These are phyloP conservation scores for Ophioderma brevispina DNA, from an alignment of 35 echinoderm and acorn worm genomes.

Conservation along the genomic window DNA sequence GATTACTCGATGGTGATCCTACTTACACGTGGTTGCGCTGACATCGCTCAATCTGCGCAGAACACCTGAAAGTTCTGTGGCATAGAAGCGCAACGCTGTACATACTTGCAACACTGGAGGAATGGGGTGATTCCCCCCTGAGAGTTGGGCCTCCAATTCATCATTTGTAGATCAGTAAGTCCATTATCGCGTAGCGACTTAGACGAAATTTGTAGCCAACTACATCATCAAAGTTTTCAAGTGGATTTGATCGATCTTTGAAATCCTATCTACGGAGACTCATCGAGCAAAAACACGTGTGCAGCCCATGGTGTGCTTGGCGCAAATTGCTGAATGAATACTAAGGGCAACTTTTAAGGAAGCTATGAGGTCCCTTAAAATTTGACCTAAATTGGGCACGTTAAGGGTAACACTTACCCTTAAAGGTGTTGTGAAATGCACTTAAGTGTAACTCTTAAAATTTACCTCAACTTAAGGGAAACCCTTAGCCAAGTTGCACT, in stretches of 20 bases:
- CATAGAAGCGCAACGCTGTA: background rate
- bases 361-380: background rate
- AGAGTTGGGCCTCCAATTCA: too few relatives aligned
- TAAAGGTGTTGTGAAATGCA: slow-evolving; percentile 5
- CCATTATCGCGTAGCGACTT: too few relatives aligned
- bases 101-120: background rate
- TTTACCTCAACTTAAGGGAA: too few relatives aligned
- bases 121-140: too few relatives aligned
- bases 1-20: background rate
- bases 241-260: background rate
- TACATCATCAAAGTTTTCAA: background rate
- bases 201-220: too few relatives aligned
- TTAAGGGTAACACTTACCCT: background rate
- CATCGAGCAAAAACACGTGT: background rate
- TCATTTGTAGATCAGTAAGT: too few relatives aligned
- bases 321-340: background rate
- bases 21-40: too few relatives aligned
- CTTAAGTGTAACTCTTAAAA: background rate
- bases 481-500: too few relatives aligned
- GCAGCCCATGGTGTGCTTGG: too few relatives aligned
- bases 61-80: background rate
- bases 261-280: slow-evolving; percentile 25
- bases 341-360: slow-evolving; percentile 7
- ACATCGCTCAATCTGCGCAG: background rate
- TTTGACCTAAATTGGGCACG: background rate